A percentile compares a stretch with the other conserved stretches of the same genome.
phyloP scores from a whole-genome alignment of 2,113 vertebrate genomes.

The Anguilla japonica region DNA sequence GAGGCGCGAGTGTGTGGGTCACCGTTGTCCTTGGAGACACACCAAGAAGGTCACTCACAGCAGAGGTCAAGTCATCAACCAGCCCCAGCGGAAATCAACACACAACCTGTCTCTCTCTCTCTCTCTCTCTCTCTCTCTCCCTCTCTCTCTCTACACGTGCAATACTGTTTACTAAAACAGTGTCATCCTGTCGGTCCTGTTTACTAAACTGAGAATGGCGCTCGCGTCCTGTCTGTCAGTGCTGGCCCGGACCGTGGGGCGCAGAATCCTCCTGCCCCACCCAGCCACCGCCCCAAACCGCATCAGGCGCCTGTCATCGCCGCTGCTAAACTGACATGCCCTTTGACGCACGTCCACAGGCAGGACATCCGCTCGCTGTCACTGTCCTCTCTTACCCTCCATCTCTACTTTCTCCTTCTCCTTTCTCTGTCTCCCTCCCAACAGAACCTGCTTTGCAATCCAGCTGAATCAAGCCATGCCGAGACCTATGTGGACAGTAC shows the following conservation, averaged over 20 bases:
- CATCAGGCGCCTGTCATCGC: not conserved
- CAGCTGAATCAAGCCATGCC: not conserved
- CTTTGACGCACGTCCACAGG: not conserved
- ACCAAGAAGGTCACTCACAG: not conserved
- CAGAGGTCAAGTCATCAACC: not conserved
- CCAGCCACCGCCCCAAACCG: not conserved
- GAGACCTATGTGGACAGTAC: not conserved
- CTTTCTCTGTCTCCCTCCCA: not conserved
- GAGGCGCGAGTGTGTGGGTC: not conserved
- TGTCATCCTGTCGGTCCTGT: not conserved
- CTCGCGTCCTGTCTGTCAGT: not conserved
- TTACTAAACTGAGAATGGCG: constrained; percentile 1
- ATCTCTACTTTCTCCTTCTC: not conserved
- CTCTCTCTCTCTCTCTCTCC: too few species aligned
- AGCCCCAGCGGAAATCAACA: not conserved
- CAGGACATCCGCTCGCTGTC: not conserved
- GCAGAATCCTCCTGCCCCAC: not conserved
- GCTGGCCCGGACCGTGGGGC: not conserved
- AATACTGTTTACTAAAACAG: not conserved
- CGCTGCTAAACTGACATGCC: not conserved
- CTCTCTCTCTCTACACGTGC: not conserved
- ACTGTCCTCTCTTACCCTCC: not conserved
- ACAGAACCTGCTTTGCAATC: not conserved
- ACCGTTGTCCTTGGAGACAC: not conserved
- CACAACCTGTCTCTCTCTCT: not conserved